A percentile compares a stretch with the other conserved stretches of the same genome.
phyloP scores from a whole-genome alignment of 1,140 invertebrate species.

The Phymastichus coffea region DNA sequence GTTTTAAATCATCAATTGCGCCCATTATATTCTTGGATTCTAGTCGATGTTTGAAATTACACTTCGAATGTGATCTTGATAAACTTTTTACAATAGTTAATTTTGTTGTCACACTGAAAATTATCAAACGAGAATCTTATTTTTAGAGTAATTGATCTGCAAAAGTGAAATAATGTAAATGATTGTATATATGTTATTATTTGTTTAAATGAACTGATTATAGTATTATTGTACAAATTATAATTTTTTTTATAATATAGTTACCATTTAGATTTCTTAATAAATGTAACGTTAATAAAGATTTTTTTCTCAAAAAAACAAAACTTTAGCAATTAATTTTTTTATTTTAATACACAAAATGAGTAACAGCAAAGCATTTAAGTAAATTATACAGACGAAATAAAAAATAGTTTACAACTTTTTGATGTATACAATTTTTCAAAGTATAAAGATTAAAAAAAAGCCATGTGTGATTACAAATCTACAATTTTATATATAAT shows the following conservation, averaged over 20 bases:
- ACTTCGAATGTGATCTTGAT: not conserved
- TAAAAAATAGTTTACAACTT: conserved; percentile 17
- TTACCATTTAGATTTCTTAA: no score
- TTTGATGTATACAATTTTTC: not conserved
- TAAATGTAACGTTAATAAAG: no score
- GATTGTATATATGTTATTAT: no score
- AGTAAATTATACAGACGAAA: conserved; percentile 8
- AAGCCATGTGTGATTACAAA: not conserved
- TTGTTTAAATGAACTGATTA: no score
- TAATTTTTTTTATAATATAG: no score
- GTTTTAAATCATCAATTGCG: conserved; percentile 49
- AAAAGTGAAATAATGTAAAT: no score
- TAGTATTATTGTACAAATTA: no score
- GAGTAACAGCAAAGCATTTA: conserved; percentile 1
- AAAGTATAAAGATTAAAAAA: not conserved
- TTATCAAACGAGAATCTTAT: no score
- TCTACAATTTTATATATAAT: not conserved
- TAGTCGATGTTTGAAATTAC: conserved; percentile 49
- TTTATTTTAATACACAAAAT: conserved; percentile 16
- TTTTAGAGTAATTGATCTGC: no score
- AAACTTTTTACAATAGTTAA: not conserved
- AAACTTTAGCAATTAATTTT: not conserved
- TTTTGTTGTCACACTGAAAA: no score
- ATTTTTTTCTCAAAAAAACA: no score
- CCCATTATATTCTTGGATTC: conserved; percentile 52